These are phyloP conservation scores for Diachrysia chrysitis DNA, from an alignment of 2,888 invertebrate genomes.

Conservation along the genomic window DNA sequence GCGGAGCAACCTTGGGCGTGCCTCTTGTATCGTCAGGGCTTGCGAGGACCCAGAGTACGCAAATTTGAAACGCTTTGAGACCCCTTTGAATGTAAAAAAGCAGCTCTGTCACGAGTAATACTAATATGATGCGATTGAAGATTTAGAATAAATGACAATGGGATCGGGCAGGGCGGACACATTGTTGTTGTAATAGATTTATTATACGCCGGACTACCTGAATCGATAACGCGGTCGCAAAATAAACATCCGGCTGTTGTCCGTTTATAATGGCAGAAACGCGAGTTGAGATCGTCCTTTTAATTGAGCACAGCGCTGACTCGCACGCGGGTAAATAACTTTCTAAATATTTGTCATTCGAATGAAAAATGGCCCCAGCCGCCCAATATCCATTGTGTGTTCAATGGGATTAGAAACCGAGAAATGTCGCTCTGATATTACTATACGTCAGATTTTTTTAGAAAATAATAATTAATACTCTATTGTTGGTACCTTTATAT, in stretches of 20 bases:
- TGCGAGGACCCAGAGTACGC: constrained; percentile 63
- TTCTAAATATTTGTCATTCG: constrained; percentile 88
- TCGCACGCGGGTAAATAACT: constrained; percentile 85
- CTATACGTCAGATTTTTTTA: constrained; percentile 71
- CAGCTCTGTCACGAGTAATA: constrained; percentile 61
- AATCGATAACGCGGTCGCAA: constrained; percentile 81
- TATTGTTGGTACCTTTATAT: constrained; percentile 68
- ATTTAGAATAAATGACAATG: constrained; percentile 76
- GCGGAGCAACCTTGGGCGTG: constrained; percentile 77
- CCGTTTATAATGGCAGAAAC: constrained; percentile 75
- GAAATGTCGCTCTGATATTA: constrained; percentile 78
- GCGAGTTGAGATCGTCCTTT: constrained; percentile 75
- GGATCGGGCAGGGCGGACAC: constrained; percentile 64
- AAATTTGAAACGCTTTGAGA: constrained; percentile 75
- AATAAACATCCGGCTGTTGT: constrained; percentile 84
- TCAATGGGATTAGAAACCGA: constrained; percentile 87
- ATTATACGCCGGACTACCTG: constrained; percentile 85
- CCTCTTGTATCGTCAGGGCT: constrained; percentile 72
- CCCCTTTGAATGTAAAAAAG: constrained; percentile 66
- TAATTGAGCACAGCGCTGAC: constrained; percentile 80
- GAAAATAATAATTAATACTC: constrained; percentile 77
- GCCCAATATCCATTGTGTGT: constrained; percentile 77
- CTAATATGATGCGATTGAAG: constrained; percentile 75
- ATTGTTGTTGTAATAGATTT: constrained; percentile 84
- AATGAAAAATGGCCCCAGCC: constrained; percentile 85